Conservation (phyloP, 2,113 vertebrate species). For the Shinisaurus crocodilurus region DNA sequence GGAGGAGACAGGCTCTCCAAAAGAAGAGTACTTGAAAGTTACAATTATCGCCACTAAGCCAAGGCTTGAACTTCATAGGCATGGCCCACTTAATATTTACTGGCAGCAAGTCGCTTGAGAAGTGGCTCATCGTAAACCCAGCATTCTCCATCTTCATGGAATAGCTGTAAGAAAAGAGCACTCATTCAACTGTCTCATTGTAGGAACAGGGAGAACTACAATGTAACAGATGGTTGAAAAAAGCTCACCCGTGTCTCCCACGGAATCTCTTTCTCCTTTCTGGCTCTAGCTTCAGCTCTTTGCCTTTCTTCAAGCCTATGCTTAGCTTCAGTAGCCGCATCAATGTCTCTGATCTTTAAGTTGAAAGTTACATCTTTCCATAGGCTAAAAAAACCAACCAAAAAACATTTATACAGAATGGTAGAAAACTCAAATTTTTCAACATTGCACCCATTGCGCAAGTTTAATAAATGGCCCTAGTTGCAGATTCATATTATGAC, state of each 20-base stretch:
- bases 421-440: background rate
- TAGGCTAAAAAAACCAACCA: slow-evolving; percentile 74
- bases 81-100: slow-evolving; percentile 79
- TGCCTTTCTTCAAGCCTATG: slow-evolving; percentile 95
- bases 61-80: slow-evolving; percentile 8
- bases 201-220: background rate
- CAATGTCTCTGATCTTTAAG: slow-evolving; percentile 95
- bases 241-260: slow-evolving; percentile 97
- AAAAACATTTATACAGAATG: background rate
- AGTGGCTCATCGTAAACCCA: slow-evolving; percentile 98
- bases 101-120: slow-evolving; percentile 88
- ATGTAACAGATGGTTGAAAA: background rate
- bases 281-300: slow-evolving; percentile 93
- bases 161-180: slow-evolving; percentile 80
- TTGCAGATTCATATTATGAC: background rate
- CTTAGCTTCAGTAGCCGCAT: slow-evolving; percentile 95
- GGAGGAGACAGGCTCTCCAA: slow-evolving; percentile 67
- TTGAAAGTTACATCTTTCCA: slow-evolving; percentile 97
- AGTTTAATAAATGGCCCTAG: background rate
- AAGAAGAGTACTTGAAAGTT: slow-evolving; percentile 37
- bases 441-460: background rate
- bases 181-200: accelerated
- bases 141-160: slow-evolving; percentile 98
- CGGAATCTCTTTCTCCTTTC: slow-evolving; percentile 93
- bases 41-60: slow-evolving; percentile 49